Conservation (phyloP, 23 tunicate genomes). For the Ascidia mentula region DNA sequence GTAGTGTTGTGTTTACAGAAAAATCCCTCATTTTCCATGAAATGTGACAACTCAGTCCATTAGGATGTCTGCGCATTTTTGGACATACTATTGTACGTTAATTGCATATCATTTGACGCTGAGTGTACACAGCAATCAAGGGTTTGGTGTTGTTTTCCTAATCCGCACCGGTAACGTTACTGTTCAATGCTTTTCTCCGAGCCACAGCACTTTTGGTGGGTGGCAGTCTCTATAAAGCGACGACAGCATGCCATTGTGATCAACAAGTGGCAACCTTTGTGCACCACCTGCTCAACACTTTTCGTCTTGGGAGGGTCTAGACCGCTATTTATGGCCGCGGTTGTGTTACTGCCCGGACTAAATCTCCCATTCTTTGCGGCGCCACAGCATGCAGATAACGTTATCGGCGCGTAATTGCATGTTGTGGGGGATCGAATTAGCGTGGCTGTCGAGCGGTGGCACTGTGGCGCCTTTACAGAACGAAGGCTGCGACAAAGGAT, state of each 20-base stretch:
- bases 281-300: background rate
- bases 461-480: background rate
- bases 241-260: background rate
- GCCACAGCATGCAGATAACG: background rate
- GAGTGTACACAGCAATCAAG: no score
- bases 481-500: background rate
- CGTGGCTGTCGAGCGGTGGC: background rate
- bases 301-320: background rate
- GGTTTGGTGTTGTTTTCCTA: no score
- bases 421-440: background rate
- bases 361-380: background rate
- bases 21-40: no score
- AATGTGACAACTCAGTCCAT: no score
- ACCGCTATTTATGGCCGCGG: background rate
- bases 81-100: no score
- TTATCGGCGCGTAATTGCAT: slow-evolving; percentile 5
- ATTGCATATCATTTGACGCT: no score
- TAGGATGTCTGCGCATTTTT: no score
- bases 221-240: background rate
- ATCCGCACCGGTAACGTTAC: no score
- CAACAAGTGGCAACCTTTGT: background rate
- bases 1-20: no score
- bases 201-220: background rate
- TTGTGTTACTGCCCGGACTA: background rate
- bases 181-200: no score